A percentile compares a stretch with the other conserved stretches of the same genome.
Conservation (phyloP, 2,888 invertebrate genomes). For the Aspidiotus destructor region DNA sequence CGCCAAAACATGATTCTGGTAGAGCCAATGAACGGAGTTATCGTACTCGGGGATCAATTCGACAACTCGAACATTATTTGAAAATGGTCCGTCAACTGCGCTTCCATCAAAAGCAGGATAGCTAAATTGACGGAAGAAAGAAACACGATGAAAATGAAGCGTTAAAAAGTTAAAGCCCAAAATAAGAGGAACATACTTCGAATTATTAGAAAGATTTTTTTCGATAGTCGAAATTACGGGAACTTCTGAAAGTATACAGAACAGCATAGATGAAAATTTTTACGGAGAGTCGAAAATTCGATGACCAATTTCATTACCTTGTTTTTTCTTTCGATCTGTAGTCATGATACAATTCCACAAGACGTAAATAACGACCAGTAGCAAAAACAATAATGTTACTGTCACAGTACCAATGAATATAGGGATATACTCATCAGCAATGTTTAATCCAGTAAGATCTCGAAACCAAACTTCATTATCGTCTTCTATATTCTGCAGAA, state of each 20-base stretch:
- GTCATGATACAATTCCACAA: slow-evolving; percentile 25
- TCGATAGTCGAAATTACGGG: slow-evolving; percentile 22
- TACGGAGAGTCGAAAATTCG: not conserved
- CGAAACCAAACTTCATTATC: slow-evolving; percentile 18
- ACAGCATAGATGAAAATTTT: not conserved
- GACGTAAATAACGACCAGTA: slow-evolving; percentile 19
- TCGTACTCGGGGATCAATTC: slow-evolving; percentile 36
- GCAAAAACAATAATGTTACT: slow-evolving; percentile 9
- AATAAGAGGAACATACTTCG: slow-evolving; percentile 9
- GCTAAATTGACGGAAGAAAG: slow-evolving; percentile 39
- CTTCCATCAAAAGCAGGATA: slow-evolving; percentile 48
- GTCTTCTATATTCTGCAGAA: slow-evolving; percentile 27
- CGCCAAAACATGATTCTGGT: slow-evolving; percentile 39
- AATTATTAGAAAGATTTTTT: slow-evolving; percentile 17
- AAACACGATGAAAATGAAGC: too few species aligned
- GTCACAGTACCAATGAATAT: slow-evolving; percentile 18
- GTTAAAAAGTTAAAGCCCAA: too few species aligned
- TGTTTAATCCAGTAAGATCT: slow-evolving; percentile 13
- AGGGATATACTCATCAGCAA: slow-evolving; percentile 22
- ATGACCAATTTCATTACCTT: slow-evolving; percentile 6
- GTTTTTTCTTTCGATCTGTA: slow-evolving; percentile 5
- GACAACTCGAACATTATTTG: slow-evolving; percentile 45
- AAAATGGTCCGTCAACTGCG: slow-evolving; percentile 42
- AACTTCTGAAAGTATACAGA: slow-evolving; percentile 13
- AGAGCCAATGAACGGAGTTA: slow-evolving; percentile 39